These are phyloP conservation scores for Mus caroli DNA, from an alignment of 2,797 vertebrate genomes.

Conservation along the genomic window DNA sequence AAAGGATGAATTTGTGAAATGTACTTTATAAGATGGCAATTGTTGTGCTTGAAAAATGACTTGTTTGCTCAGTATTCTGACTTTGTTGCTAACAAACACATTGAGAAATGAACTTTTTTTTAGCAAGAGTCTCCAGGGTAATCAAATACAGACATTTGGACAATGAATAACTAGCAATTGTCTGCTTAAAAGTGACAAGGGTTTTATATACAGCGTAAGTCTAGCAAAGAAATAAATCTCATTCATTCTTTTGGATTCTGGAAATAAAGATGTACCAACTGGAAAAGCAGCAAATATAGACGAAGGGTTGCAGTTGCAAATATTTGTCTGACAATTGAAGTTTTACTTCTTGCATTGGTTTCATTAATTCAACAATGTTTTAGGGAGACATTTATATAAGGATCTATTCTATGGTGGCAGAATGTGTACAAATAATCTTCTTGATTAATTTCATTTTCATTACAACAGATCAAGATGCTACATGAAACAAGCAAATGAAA, in stretches of 20 bases:
- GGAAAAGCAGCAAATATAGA: neutral
- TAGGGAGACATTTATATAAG: neutral
- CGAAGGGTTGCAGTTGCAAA: neutral
- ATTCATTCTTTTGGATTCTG: conserved; percentile 22
- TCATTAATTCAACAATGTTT: neutral
- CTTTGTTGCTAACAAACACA: conserved; percentile 3
- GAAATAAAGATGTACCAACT: neutral
- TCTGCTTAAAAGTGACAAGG: neutral
- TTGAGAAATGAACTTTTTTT: conserved; percentile 53
- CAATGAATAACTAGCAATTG: conserved; percentile 43
- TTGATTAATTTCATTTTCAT: conserved; percentile 1
- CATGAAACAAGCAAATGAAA: neutral
- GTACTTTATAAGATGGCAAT: conserved; percentile 4
- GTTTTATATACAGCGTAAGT: conserved; percentile 19
- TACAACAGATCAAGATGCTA: neutral
- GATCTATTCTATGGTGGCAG: neutral
- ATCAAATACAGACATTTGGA: neutral
- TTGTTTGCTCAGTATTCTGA: conserved; percentile 31
- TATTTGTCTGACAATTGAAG: conserved; percentile 24
- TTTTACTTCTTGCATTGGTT: neutral
- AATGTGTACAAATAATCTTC: neutral
- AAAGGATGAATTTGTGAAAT: conserved; percentile 59
- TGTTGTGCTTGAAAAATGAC: conserved; percentile 50
- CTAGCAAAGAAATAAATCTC: conserved; percentile 23
- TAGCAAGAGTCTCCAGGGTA: neutral